These are phyloP conservation scores for Leucoraja ocellata DNA, from an alignment of 2,797 vertebrate genomes.

Conservation along the genomic window DNA sequence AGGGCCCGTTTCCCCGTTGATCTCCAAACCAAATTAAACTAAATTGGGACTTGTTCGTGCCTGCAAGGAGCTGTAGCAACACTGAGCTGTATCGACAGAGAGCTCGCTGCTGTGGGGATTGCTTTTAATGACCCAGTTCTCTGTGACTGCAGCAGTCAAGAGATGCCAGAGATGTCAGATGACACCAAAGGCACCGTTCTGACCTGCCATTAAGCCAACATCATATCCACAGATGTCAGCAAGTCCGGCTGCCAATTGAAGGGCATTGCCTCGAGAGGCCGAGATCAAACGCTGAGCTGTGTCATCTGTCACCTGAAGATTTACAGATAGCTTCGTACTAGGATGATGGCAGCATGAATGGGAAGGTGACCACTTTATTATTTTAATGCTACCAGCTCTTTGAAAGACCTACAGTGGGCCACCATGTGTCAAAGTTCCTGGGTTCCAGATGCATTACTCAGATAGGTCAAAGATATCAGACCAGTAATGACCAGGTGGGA, in stretches of 20 bases:
- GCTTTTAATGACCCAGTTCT: neutral
- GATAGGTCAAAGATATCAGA: no score
- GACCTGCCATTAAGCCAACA: neutral
- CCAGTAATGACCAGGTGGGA: no score
- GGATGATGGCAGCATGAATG: no score
- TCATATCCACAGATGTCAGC: neutral
- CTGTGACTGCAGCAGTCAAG: neutral
- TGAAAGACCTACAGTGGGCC: no score
- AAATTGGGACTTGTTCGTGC: neutral
- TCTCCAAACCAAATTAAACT: no score
- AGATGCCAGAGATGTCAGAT: neutral
- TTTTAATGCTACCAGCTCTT: no score
- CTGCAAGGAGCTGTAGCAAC: neutral
- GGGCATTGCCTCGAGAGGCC: neutral
- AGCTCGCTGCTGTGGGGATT: neutral
- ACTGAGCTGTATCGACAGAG: neutral
- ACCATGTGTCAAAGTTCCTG: no score
- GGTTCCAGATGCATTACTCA: no score
- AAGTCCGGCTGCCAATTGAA: neutral
- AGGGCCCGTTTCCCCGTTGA: no score
- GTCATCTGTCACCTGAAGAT: neutral
- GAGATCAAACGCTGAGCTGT: neutral
- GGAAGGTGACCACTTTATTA: no score
- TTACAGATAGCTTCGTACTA: no score
- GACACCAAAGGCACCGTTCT: neutral